Conservation (phyloP, 2,113 vertebrate species). For the Corythoichthys haematopterus region DNA sequence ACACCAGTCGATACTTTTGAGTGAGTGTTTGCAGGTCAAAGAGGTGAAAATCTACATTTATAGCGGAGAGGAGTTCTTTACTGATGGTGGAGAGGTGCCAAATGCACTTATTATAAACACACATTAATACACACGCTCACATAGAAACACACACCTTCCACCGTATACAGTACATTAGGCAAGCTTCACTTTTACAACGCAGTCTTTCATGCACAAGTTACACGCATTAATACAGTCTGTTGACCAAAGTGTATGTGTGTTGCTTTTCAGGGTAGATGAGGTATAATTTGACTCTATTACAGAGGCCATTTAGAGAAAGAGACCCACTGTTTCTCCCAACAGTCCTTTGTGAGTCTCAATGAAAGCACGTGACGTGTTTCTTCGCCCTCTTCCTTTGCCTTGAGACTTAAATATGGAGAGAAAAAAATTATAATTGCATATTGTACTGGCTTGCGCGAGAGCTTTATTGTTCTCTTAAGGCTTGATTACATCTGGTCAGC, state of each 20-base stretch:
- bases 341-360: neutral
- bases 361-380: neutral
- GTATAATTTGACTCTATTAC: neutral
- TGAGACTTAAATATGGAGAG: neutral
- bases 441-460: neutral
- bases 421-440: neutral
- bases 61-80: conserved; percentile 38
- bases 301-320: neutral
- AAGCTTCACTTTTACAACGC: neutral
- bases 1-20: conserved; percentile 54
- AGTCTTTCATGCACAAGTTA: conserved; percentile 5
- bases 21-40: conserved; percentile 50
- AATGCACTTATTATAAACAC: conserved; percentile 29
- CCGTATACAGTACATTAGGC: conserved; percentile 13
- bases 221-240: conserved; percentile 22
- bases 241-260: conserved; percentile 12
- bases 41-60: conserved; percentile 66
- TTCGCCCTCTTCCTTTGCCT: neutral
- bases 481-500: neutral
- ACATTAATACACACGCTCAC: neutral
- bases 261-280: neutral
- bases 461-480: conserved; percentile 4
- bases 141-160: conserved; percentile 9
- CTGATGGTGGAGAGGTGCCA: conserved; percentile 41
- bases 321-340: neutral